These are phyloP conservation scores for Andrena cerasifolii DNA, from an alignment of 1,140 invertebrate genomes.

Conservation along the genomic window DNA sequence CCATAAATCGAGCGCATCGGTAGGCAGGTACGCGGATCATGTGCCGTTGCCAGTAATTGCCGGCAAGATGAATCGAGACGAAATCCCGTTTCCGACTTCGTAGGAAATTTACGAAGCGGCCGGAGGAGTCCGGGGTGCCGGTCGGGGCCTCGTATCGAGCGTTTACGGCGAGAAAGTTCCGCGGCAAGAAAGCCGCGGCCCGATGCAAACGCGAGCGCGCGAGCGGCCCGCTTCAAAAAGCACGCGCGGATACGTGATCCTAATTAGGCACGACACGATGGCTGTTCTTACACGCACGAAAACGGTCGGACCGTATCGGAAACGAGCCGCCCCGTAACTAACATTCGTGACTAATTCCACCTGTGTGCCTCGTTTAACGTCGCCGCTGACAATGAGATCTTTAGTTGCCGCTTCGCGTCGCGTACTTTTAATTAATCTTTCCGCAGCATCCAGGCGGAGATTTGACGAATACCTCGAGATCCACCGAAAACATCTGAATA, in stretches of 20 bases:
- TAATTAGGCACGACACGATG: constrained; percentile 65
- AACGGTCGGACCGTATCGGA: constrained; percentile 57
- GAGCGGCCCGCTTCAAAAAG: constrained; percentile 49
- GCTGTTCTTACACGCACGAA: constrained; percentile 63
- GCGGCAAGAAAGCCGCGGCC: constrained; percentile 58
- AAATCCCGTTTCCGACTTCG: constrained; percentile 69
- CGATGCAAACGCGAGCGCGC: constrained; percentile 55
- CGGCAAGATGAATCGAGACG: constrained; percentile 69
- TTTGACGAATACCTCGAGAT: neutral
- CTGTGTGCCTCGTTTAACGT: neutral
- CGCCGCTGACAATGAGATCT: neutral
- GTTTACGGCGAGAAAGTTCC: constrained; percentile 72
- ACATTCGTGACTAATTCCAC: constrained; percentile 46
- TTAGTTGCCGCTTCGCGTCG: neutral
- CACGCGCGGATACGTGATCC: constrained; percentile 52
- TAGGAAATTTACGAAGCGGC: constrained; percentile 68
- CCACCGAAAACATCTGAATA: neutral
- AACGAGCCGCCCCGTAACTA: constrained; percentile 14
- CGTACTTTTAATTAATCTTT: too few species aligned
- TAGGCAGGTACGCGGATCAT: constrained; percentile 62
- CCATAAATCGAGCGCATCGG: constrained; percentile 63
- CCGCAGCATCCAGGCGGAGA: too few species aligned
- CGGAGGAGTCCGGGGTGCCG: constrained; percentile 43
- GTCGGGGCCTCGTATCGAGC: neutral
- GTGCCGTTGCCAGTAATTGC: constrained; percentile 67